These are phyloP conservation scores for Macrotis lagotis DNA, from an alignment of 2,113 vertebrate species.

Conservation along the genomic window DNA sequence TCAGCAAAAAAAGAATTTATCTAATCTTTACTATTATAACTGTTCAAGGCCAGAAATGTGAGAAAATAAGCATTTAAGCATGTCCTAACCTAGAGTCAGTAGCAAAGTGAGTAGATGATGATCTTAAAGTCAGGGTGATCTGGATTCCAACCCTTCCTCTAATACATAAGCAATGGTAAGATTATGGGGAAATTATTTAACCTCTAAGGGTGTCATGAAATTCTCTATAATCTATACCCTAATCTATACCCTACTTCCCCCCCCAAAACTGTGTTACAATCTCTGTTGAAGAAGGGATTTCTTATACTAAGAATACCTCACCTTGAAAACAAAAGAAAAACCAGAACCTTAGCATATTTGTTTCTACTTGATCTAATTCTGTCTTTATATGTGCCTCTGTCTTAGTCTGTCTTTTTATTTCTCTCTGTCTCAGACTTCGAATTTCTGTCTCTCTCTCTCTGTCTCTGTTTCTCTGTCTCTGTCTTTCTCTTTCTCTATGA, in stretches of 20 bases:
- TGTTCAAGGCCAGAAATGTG: neutral
- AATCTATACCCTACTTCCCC: neutral
- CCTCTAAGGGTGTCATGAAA: neutral
- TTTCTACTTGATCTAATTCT: neutral
- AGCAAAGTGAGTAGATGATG: neutral
- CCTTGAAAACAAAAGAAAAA: neutral
- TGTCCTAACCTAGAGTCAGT: neutral
- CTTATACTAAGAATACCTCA: neutral
- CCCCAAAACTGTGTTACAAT: neutral
- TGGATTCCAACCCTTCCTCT: neutral
- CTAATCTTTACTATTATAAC: neutral
- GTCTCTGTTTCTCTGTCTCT: too few species aligned
- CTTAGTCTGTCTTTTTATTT: too few species aligned
- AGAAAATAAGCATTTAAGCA: neutral
- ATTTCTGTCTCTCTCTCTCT: too few species aligned
- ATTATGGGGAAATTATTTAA: neutral
- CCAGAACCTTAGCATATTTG: neutral
- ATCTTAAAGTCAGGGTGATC: neutral
- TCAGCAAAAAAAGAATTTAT: neutral
- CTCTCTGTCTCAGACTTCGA: too few species aligned
- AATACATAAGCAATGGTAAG: neutral
- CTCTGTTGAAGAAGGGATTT: neutral
- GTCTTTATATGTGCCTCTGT: too few species aligned
- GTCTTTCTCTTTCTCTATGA: fast-evolving
- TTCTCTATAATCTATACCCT: neutral